Evolutionary conservation across 2,113 vertebrate genomes (phyloP), one percentile per base, ranked within the genome.

Genomic region (Pseudopipra pipra): DNA sequence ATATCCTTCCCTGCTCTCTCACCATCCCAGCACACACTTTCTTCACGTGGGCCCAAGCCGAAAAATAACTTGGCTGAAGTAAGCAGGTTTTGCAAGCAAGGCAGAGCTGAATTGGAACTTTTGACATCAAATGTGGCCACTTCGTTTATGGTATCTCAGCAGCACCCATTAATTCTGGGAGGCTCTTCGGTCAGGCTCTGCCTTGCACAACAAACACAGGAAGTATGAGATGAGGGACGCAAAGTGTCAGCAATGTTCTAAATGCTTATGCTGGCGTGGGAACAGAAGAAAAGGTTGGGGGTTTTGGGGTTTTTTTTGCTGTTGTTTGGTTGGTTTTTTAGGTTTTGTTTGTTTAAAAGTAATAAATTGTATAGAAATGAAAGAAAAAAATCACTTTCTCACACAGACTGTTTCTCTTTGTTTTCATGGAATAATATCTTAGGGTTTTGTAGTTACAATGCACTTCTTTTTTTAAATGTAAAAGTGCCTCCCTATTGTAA

Each of bases 401-500:
- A 46, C 52, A 31, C 67, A 77, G 77, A 43, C 52, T 25, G 56
- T 71, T 81, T 86, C 30, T 83, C 77, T 77, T 90, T 89, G 33
- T 89, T 96, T 75, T 55, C 41, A 58, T 68, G 19, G 35, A 96
- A 72, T 30, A 88, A 65, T 90, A 88, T 58, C 95, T 85, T 75
- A 90, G 82, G 35, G 6, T 27, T 56, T 15, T 90, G 23, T 72
- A 51, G n/a, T 85, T 95, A 37, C 14, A 94, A 75, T 94, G 9
- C 72, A 90, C 55, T 76, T 52, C 76, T 67, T 95, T 95, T 62
- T 59, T 58, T 56, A 33, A 61, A 94, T 90, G 61, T 97, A 58
- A 90, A 80, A 82, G 95, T 96, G 94, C 95, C 92, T 96, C 79
- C 72, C 44, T 93, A 9, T 93, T 93, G 66, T 92, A 95, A 85